phyloP scores from a whole-genome alignment of 2,888 invertebrate species.

The Parasteatoda lunata region DNA sequence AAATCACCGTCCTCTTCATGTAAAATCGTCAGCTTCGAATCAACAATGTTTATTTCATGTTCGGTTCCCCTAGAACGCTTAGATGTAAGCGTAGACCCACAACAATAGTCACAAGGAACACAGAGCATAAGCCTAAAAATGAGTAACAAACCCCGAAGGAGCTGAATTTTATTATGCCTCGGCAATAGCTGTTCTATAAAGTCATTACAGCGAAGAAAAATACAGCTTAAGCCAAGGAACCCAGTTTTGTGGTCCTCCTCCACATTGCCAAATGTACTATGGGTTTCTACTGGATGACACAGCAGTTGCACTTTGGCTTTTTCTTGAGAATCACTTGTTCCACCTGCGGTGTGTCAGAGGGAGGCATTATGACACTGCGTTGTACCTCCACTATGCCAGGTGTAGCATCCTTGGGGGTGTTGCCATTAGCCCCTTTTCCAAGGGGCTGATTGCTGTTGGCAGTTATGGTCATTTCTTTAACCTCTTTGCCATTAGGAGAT shows the following conservation, averaged over 20 bases:
- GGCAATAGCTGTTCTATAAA: too few species aligned
- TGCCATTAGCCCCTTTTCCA: constrained; percentile 69
- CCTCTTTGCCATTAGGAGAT: constrained; percentile 5
- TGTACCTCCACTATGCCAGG: constrained; percentile 82
- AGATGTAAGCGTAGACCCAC: not conserved
- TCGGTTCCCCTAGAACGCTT: not conserved
- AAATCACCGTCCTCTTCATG: not conserved
- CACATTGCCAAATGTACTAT: not conserved
- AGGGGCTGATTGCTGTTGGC: constrained; percentile 13
- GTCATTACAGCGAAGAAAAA: too few species aligned
- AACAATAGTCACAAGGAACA: not conserved
- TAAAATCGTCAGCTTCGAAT: not conserved
- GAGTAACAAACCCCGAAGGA: not conserved
- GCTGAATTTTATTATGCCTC: too few species aligned
- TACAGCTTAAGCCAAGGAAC: not conserved
- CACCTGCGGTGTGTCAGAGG: constrained; percentile 83
- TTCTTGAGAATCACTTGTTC: constrained; percentile 95
- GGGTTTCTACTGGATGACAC: constrained; percentile 76
- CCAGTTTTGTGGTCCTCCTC: not conserved
- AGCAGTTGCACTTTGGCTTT: constrained; percentile 96
- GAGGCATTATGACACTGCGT: constrained; percentile 79
- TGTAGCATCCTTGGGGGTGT: constrained; percentile 55
- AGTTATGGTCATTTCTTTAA: constrained; percentile 35
- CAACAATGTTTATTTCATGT: too few species aligned
- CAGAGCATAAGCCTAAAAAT: not conserved